A percentile compares a stretch with the other conserved stretches of the same genome.
These are phyloP conservation scores for Leucoma salicis DNA, from an alignment of 2,888 invertebrate species.

Conservation along the genomic window DNA sequence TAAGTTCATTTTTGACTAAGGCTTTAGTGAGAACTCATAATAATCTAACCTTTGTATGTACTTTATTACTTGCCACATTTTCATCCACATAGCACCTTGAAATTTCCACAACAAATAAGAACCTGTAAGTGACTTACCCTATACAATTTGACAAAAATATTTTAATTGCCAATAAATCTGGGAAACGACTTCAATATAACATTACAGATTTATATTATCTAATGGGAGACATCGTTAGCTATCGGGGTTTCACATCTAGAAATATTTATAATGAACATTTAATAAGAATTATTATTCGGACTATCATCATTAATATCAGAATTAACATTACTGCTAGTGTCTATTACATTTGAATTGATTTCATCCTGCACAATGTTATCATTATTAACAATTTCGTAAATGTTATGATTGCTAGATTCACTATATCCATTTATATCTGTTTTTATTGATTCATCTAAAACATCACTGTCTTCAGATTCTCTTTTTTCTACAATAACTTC, in stretches of 20 bases:
- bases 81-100: constrained; percentile 28
- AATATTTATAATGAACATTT: constrained; percentile 38
- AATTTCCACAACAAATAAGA: constrained; percentile 17
- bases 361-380: constrained; percentile 54
- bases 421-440: constrained; percentile 46
- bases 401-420: constrained; percentile 50
- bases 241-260: constrained; percentile 55
- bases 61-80: constrained; percentile 7
- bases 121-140: constrained; percentile 16
- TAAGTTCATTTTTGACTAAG: no score
- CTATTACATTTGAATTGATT: constrained; percentile 71
- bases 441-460: constrained; percentile 49
- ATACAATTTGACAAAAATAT: constrained; percentile 30
- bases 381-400: constrained; percentile 45
- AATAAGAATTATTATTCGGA: constrained; percentile 75
- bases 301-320: constrained; percentile 65
- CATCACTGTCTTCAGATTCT: constrained; percentile 47
- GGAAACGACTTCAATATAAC: constrained; percentile 26
- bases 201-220: constrained; percentile 33
- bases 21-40: not conserved
- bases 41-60: not conserved
- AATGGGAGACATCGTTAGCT: constrained; percentile 48
- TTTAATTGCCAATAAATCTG: constrained; percentile 28
- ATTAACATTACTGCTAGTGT: constrained; percentile 44
- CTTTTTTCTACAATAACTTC: constrained; percentile 64